Evolutionary conservation across 2,888 invertebrate genomes (phyloP).

Genomic region (Tanaodytes sp.): DNA sequence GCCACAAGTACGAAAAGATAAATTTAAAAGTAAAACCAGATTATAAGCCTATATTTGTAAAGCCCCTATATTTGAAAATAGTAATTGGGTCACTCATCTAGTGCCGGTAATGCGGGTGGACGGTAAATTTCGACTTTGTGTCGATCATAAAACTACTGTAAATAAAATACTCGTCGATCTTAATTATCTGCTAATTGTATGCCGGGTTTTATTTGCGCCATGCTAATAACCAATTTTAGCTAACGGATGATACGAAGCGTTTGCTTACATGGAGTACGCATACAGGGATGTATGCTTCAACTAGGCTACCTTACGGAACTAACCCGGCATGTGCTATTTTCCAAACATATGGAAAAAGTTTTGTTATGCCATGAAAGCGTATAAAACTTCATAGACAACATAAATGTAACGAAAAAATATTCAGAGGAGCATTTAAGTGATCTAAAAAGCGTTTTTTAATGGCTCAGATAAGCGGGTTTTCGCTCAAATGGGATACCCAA

Average conservation of each 20-base stretch:
- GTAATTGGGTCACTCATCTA: conserved; percentile 52
- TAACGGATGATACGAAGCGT: conserved; percentile 59
- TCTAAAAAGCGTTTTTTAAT: no score
- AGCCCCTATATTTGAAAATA: conserved; percentile 26
- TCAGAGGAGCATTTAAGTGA: no score
- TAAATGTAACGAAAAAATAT: no score
- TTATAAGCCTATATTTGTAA: conserved; percentile 39
- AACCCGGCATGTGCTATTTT: conserved; percentile 67
- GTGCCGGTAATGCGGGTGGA: conserved; percentile 45
- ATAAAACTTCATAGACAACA: no score
- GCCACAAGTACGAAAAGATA: neutral
- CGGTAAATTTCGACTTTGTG: conserved; percentile 15
- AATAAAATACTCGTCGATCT: conserved; percentile 58
- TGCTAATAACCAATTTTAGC: conserved; percentile 65
- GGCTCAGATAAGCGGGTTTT: no score
- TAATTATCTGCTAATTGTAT: conserved; percentile 60
- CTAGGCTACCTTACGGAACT: conserved; percentile 64
- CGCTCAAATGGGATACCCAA: conserved; percentile 20
- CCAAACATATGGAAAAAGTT: conserved; percentile 62
- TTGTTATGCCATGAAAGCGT: no score
- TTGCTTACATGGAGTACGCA: conserved; percentile 62
- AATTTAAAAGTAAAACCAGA: conserved; percentile 29
- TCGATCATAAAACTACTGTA: conserved; percentile 57
- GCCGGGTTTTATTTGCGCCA: conserved; percentile 60
- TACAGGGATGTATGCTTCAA: conserved; percentile 52